Percentiles rank a stretch among this genome's conserved stretches.
These are phyloP conservation scores for Hyaena hyaena DNA, from an alignment of 2,113 vertebrate genomes.

Conservation along the genomic window DNA sequence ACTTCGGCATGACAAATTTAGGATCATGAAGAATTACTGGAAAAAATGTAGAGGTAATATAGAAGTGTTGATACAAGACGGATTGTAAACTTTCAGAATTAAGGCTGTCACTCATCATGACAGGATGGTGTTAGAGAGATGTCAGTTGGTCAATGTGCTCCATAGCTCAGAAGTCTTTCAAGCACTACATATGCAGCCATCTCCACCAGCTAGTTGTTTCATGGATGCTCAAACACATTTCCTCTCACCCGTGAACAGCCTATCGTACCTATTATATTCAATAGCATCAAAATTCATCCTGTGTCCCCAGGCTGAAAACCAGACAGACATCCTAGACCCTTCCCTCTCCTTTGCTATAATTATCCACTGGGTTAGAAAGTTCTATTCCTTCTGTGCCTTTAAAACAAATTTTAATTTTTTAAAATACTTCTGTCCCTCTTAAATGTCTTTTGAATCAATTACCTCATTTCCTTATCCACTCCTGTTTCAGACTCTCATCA, in stretches of 20 bases:
- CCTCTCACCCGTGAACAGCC: background rate
- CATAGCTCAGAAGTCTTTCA: background rate
- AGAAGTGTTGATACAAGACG: background rate
- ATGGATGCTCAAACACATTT: background rate
- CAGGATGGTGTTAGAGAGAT: background rate
- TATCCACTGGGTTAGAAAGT: background rate
- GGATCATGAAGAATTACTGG: background rate
- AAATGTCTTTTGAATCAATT: background rate
- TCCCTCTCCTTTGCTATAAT: background rate
- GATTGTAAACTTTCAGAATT: slow-evolving; percentile 7
- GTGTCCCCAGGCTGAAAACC: background rate
- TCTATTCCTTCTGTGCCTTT: background rate
- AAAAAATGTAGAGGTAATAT: background rate
- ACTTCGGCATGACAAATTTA: background rate
- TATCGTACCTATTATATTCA: background rate
- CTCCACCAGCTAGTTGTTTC: background rate
- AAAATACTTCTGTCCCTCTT: background rate
- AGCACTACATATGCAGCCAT: fast-evolving
- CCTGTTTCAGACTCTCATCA: background rate
- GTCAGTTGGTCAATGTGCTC: background rate
- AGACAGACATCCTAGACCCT: background rate
- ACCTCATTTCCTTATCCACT: background rate
- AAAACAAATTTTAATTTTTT: no score
- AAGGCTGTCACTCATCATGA: background rate
- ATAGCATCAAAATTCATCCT: background rate